Percentiles rank a stretch among this genome's conserved stretches.
These are phyloP conservation scores for Tenualosa thibaudeaui DNA, from an alignment of 2,797 vertebrate genomes.

Conservation along the genomic window DNA sequence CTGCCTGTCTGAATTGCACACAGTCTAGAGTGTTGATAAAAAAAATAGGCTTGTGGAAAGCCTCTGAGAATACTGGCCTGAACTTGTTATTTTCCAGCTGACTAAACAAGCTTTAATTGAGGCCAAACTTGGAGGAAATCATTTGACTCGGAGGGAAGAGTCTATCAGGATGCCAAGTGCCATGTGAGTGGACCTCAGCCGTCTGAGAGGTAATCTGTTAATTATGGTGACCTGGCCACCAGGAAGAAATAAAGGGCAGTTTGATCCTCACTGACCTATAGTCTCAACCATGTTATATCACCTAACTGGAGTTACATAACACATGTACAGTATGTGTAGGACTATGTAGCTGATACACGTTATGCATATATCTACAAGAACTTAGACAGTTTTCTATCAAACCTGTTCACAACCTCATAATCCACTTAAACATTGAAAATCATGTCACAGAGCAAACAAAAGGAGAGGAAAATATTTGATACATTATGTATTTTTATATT, in stretches of 20 bases:
- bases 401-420: not conserved
- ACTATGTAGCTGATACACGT: too few species aligned
- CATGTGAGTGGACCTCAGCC: slow-evolving; percentile 5
- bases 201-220: slow-evolving; percentile 24
- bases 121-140: slow-evolving; percentile 58
- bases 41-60: not conserved
- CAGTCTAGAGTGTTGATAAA: not conserved
- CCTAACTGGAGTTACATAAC: not conserved
- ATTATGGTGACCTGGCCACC: slow-evolving; percentile 30
- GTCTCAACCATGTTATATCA: not conserved
- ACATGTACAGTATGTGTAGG: not conserved
- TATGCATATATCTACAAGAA: too few species aligned
- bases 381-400: not conserved
- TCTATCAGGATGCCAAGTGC: slow-evolving; percentile 42
- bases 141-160: slow-evolving; percentile 47
- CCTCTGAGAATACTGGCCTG: slow-evolving; percentile 42
- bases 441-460: not conserved
- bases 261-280: not conserved
- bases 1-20: not conserved
- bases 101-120: slow-evolving; percentile 65
- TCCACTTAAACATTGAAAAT: not conserved
- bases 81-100: slow-evolving; percentile 71
- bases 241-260: slow-evolving; percentile 8
- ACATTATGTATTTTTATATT: not conserved
- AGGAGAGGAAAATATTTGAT: not conserved